Percentiles rank a stretch among this genome's conserved stretches.
Evolutionary conservation across 2,797 vertebrate genomes (phyloP).

Genomic region (Takifugu ocellatus): DNA sequence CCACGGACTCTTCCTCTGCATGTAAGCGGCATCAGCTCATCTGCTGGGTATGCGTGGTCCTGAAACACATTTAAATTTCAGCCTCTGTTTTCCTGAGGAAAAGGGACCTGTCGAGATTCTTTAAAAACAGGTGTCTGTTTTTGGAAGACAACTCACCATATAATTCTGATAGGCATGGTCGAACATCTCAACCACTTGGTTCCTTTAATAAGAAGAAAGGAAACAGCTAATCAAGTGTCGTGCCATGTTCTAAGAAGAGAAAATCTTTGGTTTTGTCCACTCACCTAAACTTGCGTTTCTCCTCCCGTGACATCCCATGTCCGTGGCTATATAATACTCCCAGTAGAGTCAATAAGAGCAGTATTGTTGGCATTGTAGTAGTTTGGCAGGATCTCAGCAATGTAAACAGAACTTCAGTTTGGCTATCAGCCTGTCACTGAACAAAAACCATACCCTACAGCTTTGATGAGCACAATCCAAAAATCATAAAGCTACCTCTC

Average conservation of each 20-base stretch:
- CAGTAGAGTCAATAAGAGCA: conserved; percentile 57
- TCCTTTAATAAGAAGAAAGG: conserved; percentile 65
- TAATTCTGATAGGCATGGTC: conserved; percentile 98
- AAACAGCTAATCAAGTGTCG: neutral
- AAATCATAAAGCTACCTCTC: conserved; percentile 3
- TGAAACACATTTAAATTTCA: conserved; percentile 41
- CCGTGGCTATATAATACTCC: conserved; percentile 53
- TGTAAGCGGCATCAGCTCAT: conserved; percentile 98
- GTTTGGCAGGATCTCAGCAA: conserved; percentile 21
- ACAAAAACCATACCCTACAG: conserved; percentile 13
- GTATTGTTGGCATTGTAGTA: conserved; percentile 50
- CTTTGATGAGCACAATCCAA: neutral
- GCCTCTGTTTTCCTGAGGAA: neutral
- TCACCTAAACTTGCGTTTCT: conserved; percentile 75
- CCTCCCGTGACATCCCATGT: conserved; percentile 70
- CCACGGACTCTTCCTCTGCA: conserved; percentile 94
- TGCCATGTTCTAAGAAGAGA: neutral
- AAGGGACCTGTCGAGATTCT: neutral
- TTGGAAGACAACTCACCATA: conserved; percentile 83
- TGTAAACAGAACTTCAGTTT: conserved; percentile 34
- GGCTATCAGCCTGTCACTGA: conserved; percentile 27
- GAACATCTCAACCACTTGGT: conserved; percentile 99
- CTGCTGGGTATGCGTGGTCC: conserved; percentile 97
- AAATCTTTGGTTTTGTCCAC: conserved; percentile 4
- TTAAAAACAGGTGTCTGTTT: neutral